A percentile compares a stretch with the other conserved stretches of the same genome.
Evolutionary conservation across 2,888 invertebrate genomes (phyloP).

Genomic region (Azorinus chamasolen): DNA sequence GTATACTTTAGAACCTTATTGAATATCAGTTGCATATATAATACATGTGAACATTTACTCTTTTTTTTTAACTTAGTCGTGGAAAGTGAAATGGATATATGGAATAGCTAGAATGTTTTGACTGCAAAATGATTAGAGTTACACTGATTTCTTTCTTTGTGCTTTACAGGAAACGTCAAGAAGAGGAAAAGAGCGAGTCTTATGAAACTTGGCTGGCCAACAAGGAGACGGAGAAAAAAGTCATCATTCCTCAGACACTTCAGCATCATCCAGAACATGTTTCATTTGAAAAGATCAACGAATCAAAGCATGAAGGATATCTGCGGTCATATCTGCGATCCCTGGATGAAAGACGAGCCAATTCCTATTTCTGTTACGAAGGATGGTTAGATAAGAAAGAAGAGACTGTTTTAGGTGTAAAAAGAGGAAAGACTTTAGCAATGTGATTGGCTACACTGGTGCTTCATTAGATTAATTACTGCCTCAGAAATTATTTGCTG

Average conservation of each 20-base stretch:
- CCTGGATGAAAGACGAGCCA: conserved; percentile 73
- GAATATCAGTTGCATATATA: too few relatives aligned
- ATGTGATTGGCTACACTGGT: too few relatives aligned
- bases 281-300: conserved; percentile 33
- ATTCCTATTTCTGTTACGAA: conserved; percentile 70
- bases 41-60: too few relatives aligned
- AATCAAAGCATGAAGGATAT: conserved; percentile 70
- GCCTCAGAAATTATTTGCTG: too few relatives aligned
- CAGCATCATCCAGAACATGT: conserved; percentile 29
- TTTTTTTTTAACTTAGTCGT: too few relatives aligned
- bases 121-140: too few relatives aligned
- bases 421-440: conserved; percentile 6
- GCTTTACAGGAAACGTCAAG: conserved; percentile 75
- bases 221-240: conserved; percentile 75
- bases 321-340: conserved; percentile 74
- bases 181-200: conserved; percentile 79
- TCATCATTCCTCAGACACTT: conserved; percentile 10
- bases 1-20: too few relatives aligned
- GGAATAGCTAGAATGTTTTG: too few relatives aligned
- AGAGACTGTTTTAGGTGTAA: conserved; percentile 58
- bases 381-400: conserved; percentile 82
- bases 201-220: conserved; percentile 83
- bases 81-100: too few relatives aligned
- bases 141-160: too few relatives aligned
- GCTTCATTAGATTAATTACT: too few relatives aligned